Base-by-base conservation (phyloP, 1,140 invertebrate species). In the Anastatus disparis region DNA sequence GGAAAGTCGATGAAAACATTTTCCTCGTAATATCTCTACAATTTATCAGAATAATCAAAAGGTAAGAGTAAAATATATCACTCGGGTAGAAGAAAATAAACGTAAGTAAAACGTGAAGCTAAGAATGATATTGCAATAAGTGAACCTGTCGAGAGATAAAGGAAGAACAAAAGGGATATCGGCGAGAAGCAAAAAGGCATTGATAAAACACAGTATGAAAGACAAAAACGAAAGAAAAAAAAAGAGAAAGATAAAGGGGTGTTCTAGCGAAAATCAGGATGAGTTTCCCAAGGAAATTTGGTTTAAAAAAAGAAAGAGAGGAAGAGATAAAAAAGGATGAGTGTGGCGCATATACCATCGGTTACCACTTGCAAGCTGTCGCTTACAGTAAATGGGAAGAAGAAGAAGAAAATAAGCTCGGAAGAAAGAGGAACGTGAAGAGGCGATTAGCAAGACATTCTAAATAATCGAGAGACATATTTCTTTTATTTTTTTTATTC, bases 41-140 rank as follows among this genome's bases (percentile, higher is more conserved):
- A 35, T 35, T 35, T 35, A 35, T 35, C 7, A n/a, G 17, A 48
- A 48, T 8, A 27, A n/a, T 0, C 52, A 24, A 9, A 13, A 35
- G 52, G 29, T 27, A 40, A 40, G 17, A 46, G 58, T 63, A 67
- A 72, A 58, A 67, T 59, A 31, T n/a, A n/a, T n/a, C n/a, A n/a
- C n/a, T 70, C 55, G 55, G 61, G 38, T 35, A 27, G 42, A 46
- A 31, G 35, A 20, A 22, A 55, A 55, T 31, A 26, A 27, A 71
- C 70, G 68, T 71, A 42, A 61, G 31, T 8, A 42, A 26, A n/a
- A 42, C 40, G 55, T 66, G 24, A 55, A 70, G 44, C 68, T 69
- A 71, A 76, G n/a, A 35, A 35, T 20, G 4, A 44, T n/a, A n/a
- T n/a, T n/a, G n/a, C n/a, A n/a, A n/a, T n/a, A n/a, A n/a, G n/a